Conservation (phyloP, 2,888 invertebrate genomes). For the Leucophora obtusa region DNA sequence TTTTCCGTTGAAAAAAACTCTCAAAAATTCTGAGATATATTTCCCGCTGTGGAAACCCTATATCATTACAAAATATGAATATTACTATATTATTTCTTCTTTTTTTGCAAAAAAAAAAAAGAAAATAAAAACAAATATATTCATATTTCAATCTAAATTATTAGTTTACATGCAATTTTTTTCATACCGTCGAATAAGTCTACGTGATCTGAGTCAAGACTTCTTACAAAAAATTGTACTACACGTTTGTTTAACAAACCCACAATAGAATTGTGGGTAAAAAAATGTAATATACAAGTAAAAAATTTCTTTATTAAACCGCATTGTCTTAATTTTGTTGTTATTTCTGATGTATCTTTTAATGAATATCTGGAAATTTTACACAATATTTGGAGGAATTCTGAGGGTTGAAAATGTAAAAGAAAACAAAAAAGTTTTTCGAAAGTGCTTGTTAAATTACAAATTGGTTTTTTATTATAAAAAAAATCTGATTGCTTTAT, state of each 20-base stretch:
- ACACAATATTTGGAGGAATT: neutral
- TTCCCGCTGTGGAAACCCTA: neutral
- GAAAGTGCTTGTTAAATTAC: neutral
- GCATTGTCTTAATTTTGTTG: constrained; percentile 19
- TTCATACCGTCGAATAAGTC: constrained; percentile 25
- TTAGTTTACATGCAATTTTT: constrained; percentile 35
- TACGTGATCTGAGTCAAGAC: constrained; percentile 59
- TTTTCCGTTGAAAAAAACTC: no score
- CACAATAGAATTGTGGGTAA: constrained; percentile 4
- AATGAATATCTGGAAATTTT: constrained; percentile 13
- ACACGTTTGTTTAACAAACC: neutral
- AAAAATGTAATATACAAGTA: neutral
- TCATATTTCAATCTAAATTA: constrained; percentile 46
- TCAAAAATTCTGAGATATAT: neutral
- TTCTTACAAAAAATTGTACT: neutral
- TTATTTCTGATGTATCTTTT: neutral
- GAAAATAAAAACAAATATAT: constrained; percentile 4
- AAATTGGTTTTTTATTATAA: no score
- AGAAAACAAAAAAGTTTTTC: neutral
- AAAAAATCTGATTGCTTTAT: no score
- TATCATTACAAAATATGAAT: constrained; percentile 3
- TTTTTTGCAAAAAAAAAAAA: neutral
- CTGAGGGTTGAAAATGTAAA: constrained; percentile 14
- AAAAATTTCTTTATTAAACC: constrained; percentile 8
- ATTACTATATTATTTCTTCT: constrained; percentile 1